Base-by-base conservation (phyloP, 2,797 vertebrate species). In the Rousettus madagascariensis region DNA sequence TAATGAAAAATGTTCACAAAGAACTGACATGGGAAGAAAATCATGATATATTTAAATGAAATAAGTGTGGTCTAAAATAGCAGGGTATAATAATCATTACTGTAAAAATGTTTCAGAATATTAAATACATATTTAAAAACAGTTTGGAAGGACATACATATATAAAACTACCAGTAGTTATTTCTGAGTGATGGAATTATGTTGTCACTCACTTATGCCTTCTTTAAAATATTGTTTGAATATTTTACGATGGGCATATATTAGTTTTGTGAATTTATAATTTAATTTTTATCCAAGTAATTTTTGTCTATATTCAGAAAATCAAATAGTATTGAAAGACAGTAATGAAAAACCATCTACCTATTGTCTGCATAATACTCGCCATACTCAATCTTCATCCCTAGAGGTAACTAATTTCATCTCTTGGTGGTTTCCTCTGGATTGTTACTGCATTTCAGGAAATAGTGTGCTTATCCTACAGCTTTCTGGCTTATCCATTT, bases 201-300 rank as follows among this genome's bases (percentile, higher is more conserved):
- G 61, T 26, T 51, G 55, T 68, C 74, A 75, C 24, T 33, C 28
- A 28, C n/a, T 89, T 4, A 41, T 8, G 19, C 17, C 57, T 89
- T 94, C 91, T 69, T 43, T 3, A 46, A 46, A 63, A 80, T 41
- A n/a, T 30, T n/a, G 30, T 80, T 41, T 65, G 3, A 51, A 90
- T 72, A 28, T 82, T 94, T 96, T 71, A 71, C 11, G 41, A 61
- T n/a, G 26, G 30, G n/a, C 2, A 46, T 68, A 46, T 30, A 55
- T 78, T 59, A 59, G 17, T 68, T 86, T 95, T 92, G 53, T 43
- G 17, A 95, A 95, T 72, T 46, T 65, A 53, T 61, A 78, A 85
- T 51, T 87, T 65, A 87, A 59, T 74, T 89, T 72, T 80, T 89
- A 75, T 59, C 22, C 24, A 86, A 90, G 22, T 74, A 84, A 86